These are phyloP conservation scores for Holocentrus rufus DNA, from an alignment of 2,797 vertebrate genomes.

Conservation along the genomic window DNA sequence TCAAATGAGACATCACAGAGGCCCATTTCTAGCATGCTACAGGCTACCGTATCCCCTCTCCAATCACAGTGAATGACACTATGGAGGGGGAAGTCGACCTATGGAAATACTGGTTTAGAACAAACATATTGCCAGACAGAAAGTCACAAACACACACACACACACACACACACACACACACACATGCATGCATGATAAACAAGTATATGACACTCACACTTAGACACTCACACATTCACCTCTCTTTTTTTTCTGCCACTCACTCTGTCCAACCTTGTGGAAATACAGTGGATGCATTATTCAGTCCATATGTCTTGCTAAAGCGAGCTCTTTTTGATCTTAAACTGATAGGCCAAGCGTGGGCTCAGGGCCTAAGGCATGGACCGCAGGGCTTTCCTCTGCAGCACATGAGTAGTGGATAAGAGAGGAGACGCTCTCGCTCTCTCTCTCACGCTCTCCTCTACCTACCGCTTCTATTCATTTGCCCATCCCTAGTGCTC, in stretches of 20 bases:
- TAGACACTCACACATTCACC: conserved; percentile 36
- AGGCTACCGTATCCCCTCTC: conserved; percentile 61
- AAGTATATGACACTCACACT: conserved; percentile 28
- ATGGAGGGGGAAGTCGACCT: conserved; percentile 43
- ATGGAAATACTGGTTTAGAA: conserved; percentile 38
- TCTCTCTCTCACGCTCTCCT: conserved; percentile 19
- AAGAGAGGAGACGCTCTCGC: conserved; percentile 54
- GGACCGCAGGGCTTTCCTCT: conserved; percentile 75
- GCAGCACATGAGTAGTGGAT: conserved; percentile 65
- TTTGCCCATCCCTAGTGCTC: conserved; percentile 68
- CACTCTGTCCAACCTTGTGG: conserved; percentile 68
- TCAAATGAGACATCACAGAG: conserved; percentile 80
- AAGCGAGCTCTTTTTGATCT: conserved; percentile 80
- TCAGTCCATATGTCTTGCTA: conserved; percentile 82
- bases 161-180: background rate
- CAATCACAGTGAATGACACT: conserved; percentile 67
- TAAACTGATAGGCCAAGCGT: conserved; percentile 81
- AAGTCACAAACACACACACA: background rate
- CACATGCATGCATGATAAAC: conserved; percentile 43
- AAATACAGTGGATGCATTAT: conserved; percentile 81
- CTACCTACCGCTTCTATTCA: conserved; percentile 52
- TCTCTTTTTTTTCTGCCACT: conserved; percentile 42
- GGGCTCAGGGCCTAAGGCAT: conserved; percentile 76
- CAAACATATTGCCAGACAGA: conserved; percentile 27
- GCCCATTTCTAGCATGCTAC: conserved; percentile 66